Base-by-base conservation (phyloP, 2,113 vertebrate species). In the Tympanuchus pallidicinctus region DNA sequence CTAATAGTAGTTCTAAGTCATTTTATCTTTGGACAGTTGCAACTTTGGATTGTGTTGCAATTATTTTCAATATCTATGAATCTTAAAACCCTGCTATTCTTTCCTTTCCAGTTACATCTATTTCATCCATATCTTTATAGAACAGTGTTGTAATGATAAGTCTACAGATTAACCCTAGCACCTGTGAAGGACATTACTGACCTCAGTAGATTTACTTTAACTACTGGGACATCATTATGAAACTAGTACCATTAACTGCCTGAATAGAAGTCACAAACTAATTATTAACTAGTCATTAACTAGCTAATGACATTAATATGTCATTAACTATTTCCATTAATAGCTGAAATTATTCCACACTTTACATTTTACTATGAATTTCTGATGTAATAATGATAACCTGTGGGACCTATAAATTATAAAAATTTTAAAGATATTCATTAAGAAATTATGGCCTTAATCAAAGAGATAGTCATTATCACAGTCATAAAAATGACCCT, bases 201-300 rank as follows among this genome's bases (percentile, higher is more conserved):
- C 28, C 57, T 77, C 34, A 52, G 0, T 52, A 52, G 8, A 70
- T 74, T 48, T 56, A 43, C 66, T 59, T 82, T 90, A 30, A 15
- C 34, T 60, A 28, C 34, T 65, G 82, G 69, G 60, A 57, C 17
- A 64, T 66, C 17, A 50, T 88, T 80, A 77, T 24, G 43, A 76
- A 85, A 52, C 32, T 25, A 66, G 50, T 18, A 54, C 36, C n/a
- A 85, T 88, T 82, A 92, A 80, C 50, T 80, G 75, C 48, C 50
- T 65, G 75, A 91, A 70, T 74, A 86, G 54, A 71, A 91, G 80
- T 73, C 75, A 91, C 64, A 89, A 85, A 85, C 71, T 91, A 86
- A 79, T 92, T 87, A 92, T 91, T 91, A 91, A 82, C 67, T 48
- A 80, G 64, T 50, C 85, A 90, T 90, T 96, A 95, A 82, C 3